Conservation (phyloP, 1,140 invertebrate genomes). For the Ridgeia piscesae region DNA sequence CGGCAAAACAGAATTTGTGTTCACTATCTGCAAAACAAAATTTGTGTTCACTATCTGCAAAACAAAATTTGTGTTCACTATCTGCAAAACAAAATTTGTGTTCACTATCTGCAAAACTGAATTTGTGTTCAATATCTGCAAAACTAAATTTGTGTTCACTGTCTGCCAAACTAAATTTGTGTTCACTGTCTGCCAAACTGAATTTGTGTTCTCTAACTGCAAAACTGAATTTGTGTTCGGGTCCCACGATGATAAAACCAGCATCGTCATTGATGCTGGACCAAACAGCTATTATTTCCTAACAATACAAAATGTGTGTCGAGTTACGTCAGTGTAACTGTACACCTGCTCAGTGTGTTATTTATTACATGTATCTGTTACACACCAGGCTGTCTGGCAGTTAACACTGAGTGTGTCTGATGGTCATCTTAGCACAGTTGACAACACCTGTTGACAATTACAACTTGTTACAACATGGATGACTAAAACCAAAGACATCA, state of each 20-base stretch:
- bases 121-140: too few relatives aligned
- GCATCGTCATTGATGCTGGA: not conserved
- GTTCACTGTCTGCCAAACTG: too few relatives aligned
- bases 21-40: too few relatives aligned
- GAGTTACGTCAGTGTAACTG: not conserved
- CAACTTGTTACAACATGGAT: not conserved
- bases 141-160: too few relatives aligned
- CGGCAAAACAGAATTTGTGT: too few relatives aligned
- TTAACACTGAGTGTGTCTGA: not conserved
- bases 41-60: too few relatives aligned
- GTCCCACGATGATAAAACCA: not conserved
- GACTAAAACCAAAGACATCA: not conserved
- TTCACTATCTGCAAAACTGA: too few relatives aligned
- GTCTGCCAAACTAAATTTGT: too few relatives aligned
- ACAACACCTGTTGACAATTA: not conserved
- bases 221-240: too few relatives aligned
- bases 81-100: too few relatives aligned
- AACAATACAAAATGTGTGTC: not conserved
- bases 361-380: not conserved
- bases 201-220: too few relatives aligned
- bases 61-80: too few relatives aligned
- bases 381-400: not conserved
- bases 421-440: not conserved
- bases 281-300: not conserved
- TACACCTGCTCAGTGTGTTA: not conserved